These are phyloP conservation scores for Limnephilus lunatus DNA, from an alignment of 2,888 invertebrate genomes.

Conservation along the genomic window DNA sequence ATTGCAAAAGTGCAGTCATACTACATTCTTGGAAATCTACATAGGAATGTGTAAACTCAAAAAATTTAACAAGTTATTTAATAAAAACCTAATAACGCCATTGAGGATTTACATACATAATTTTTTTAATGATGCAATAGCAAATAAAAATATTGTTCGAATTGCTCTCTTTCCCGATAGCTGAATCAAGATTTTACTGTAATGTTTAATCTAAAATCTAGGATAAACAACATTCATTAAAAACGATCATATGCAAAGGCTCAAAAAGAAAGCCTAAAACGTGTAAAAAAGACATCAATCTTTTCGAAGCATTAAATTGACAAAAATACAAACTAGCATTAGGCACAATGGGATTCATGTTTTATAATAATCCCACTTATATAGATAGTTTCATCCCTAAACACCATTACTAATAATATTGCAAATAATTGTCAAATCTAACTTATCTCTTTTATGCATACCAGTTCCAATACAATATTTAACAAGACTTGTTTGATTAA, in stretches of 20 bases:
- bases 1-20: neutral
- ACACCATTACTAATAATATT: constrained; percentile 2
- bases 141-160: neutral
- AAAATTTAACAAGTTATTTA: neutral
- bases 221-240: neutral
- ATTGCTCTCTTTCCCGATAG: constrained; percentile 8
- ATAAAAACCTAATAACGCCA: neutral
- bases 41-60: neutral
- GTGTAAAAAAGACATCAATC: constrained; percentile 2
- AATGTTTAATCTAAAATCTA: neutral
- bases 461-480: neutral
- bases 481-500: neutral
- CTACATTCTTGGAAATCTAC: neutral
- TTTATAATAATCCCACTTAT: neutral
- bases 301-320: constrained; percentile 30
- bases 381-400: neutral
- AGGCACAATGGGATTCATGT: neutral
- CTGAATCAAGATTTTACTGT: constrained; percentile 1
- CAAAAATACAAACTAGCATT: constrained; percentile 31
- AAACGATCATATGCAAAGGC: neutral
- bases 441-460: neutral
- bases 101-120: neutral
- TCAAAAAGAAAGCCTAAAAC: neutral
- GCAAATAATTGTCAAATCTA: neutral
- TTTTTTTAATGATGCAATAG: neutral